phyloP scores from a whole-genome alignment of 2,888 invertebrate genomes.

The Iselma pallidipennis region DNA sequence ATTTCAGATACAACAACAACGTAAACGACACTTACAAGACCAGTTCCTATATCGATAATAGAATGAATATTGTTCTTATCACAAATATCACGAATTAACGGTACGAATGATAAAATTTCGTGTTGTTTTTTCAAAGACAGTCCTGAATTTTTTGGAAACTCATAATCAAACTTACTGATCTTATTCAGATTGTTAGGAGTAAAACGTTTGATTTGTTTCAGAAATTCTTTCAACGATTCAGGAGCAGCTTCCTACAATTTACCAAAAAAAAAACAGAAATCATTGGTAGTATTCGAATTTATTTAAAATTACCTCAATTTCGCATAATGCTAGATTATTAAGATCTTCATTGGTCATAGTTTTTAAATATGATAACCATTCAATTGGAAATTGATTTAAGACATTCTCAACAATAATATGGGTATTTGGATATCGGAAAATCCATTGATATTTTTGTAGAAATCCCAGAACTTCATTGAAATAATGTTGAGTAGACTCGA shows the following conservation, averaged over 20 bases:
- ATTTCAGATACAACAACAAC: not conserved
- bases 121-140: constrained; percentile 70
- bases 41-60: constrained; percentile 75
- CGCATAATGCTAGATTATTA: constrained; percentile 54
- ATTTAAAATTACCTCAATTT: not conserved
- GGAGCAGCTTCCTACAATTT: constrained; percentile 53
- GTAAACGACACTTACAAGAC: constrained; percentile 62
- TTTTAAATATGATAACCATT: constrained; percentile 58
- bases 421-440: constrained; percentile 69
- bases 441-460: constrained; percentile 63
- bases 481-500: constrained; percentile 53
- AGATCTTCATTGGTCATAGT: constrained; percentile 54
- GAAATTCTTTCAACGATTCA: constrained; percentile 52
- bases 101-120: constrained; percentile 68
- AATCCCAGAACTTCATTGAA: constrained; percentile 63
- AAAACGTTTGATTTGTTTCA: constrained; percentile 48
- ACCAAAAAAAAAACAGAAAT: not conserved
- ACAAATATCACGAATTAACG: constrained; percentile 61
- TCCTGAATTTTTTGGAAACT: constrained; percentile 46
- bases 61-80: constrained; percentile 55
- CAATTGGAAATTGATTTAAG: constrained; percentile 60
- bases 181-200: constrained; percentile 32
- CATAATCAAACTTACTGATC: constrained; percentile 8
- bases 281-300: not conserved
- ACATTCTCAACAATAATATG: constrained; percentile 62